Conservation (phyloP, 2,797 vertebrate genomes). For the Rhinoraja longicauda region DNA sequence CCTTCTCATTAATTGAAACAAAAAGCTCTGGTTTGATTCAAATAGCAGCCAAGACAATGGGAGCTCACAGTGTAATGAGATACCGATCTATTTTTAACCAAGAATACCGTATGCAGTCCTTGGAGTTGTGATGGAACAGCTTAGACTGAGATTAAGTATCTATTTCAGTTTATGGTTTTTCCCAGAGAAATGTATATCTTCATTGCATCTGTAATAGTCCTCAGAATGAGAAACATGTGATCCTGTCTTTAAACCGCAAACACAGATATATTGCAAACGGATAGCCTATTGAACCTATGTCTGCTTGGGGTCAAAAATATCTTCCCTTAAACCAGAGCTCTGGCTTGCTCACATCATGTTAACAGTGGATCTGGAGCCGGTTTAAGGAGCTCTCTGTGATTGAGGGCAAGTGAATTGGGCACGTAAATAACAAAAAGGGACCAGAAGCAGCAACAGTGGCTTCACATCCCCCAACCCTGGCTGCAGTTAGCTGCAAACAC, state of each 20-base stretch:
- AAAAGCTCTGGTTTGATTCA: not conserved
- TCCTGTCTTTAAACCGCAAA: not conserved
- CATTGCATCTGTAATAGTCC: not conserved
- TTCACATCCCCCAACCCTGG: not conserved
- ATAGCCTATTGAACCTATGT: not conserved
- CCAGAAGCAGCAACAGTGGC: not conserved
- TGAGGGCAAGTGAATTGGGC: no score
- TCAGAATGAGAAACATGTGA: not conserved
- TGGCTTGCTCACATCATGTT: not conserved
- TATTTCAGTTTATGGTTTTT: not conserved
- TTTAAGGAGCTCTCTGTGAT: no score
- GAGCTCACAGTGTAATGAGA: not conserved
- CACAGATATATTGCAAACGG: not conserved
- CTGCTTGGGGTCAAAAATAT: no score
- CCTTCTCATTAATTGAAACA: not conserved
- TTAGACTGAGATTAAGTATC: slow-evolving; percentile 20
- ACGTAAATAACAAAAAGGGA: no score
- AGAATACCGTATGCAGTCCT: not conserved
- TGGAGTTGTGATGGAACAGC: not conserved
- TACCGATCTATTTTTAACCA: slow-evolving; percentile 15
- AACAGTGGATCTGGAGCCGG: not conserved
- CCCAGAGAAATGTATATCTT: not conserved
- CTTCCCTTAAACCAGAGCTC: not conserved
- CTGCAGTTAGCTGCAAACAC: not conserved
- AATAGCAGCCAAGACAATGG: not conserved